phyloP scores from a whole-genome alignment of 2,113 vertebrate genomes.

The Tringa solitaria region DNA sequence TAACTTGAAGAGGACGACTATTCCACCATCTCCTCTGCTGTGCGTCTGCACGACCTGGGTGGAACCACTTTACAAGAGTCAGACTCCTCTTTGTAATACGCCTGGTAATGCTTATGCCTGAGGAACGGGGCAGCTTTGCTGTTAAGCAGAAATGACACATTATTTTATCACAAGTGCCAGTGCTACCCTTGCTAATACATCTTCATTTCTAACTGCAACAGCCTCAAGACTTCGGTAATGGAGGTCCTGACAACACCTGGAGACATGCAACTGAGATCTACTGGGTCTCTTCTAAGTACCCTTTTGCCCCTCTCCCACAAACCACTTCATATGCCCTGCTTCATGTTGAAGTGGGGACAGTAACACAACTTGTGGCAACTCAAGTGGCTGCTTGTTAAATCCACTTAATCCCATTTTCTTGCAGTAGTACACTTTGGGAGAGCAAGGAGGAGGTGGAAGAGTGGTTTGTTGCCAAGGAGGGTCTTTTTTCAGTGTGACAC shows the following conservation, averaged over 20 bases:
- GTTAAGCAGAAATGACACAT: neutral
- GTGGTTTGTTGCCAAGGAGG: slow-evolving; percentile 32
- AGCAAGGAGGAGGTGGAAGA: slow-evolving; percentile 1
- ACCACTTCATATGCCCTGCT: neutral
- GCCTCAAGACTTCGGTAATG: neutral
- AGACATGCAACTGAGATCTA: neutral
- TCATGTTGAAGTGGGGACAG: slow-evolving; percentile 18
- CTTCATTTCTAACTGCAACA: neutral
- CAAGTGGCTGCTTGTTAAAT: slow-evolving; percentile 44
- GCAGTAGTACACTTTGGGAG: slow-evolving; percentile 1
- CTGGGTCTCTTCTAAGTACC: neutral
- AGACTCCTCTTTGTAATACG: neutral
- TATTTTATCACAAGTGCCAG: neutral
- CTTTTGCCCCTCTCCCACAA: neutral
- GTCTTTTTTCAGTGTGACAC: slow-evolving; percentile 47
- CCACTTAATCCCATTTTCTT: slow-evolving; percentile 60
- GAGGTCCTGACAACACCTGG: neutral
- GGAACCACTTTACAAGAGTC: neutral
- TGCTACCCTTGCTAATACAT: neutral
- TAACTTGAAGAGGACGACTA: neutral
- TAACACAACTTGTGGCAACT: slow-evolving; percentile 11
- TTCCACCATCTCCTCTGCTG: neutral
- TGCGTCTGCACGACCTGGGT: neutral
- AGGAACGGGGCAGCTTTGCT: neutral
- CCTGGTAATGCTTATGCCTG: neutral